Conservation (phyloP, 2,113 vertebrate species). For the Tenrec ecaudatus region DNA sequence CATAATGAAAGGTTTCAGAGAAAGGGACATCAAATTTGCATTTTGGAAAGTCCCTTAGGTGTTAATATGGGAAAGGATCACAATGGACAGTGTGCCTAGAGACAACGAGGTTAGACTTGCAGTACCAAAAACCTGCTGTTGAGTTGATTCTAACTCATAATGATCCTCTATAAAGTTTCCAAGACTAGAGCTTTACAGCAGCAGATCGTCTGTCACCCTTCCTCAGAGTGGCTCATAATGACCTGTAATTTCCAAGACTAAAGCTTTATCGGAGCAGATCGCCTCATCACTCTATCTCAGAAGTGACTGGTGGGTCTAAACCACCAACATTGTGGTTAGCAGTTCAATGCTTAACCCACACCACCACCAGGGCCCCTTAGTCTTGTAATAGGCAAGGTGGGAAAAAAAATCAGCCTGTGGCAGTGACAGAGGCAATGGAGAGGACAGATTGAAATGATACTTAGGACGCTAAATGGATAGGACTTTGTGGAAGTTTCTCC, state of each 20-base stretch:
- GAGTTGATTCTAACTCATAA: too few relatives aligned
- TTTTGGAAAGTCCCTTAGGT: constrained; percentile 46
- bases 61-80: neutral
- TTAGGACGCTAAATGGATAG: constrained; percentile 3
- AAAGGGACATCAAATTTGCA: constrained; percentile 43
- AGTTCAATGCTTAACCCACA: too few relatives aligned
- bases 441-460: neutral
- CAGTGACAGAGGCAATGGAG: neutral
- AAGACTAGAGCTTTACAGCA: too few relatives aligned
- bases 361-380: neutral
- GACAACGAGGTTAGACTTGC: neutral
- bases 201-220: too few relatives aligned
- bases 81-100: constrained; percentile 27
- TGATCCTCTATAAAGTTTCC: too few relatives aligned
- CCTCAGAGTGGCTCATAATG: too few relatives aligned
- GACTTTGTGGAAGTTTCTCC: neutral
- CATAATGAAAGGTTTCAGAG: constrained; percentile 33
- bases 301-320: too few relatives aligned
- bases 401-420: neutral
- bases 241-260: too few relatives aligned
- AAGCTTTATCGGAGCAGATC: too few relatives aligned
- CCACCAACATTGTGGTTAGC: too few relatives aligned
- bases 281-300: too few relatives aligned
- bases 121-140: neutral
- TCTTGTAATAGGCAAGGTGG: neutral